Base-by-base conservation (phyloP, 2,888 invertebrate genomes). In the Ichneumon xanthorius region DNA sequence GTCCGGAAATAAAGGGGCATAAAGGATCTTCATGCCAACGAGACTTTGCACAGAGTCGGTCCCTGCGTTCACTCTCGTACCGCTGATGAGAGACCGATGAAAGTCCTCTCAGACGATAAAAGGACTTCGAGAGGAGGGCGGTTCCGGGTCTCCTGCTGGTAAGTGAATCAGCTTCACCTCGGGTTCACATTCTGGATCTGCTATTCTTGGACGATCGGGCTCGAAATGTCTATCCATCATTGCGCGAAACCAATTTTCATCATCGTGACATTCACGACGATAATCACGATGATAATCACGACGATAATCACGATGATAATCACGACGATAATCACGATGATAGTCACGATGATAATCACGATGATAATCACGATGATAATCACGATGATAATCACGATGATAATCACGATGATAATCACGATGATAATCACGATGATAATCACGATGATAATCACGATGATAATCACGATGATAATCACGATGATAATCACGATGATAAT, bases 1-100 rank as follows among this genome's bases (percentile, higher is more conserved):
- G 84, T 61, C 63, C 61, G 84, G 84, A 84, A 81, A 84, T 84
- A 53, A 81, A 84, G 78, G 73, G 78, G 68, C 61, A 48, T 53
- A 45, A 81, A 78, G 84, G 50, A 72, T 70, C 71, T 19, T 48
- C 16, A 14, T 63, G 30, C 48, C 26, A 30, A 73, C 26, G 53
- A 58, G n/a, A 80, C 37, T 80, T 45, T 77, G 26, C 45, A 77
- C 30, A 68, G 33, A 71, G 73, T 61, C 68, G 53, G 48, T 26
- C 22, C 26, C 37, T 33, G n/a, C 48, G 16, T 16, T 55, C 19
- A 65, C 37, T 58, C 48, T 78, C 68, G n/a, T 76, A 65, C 70
- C 61, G 11, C 67, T 37, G 19, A 14, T 55, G 63, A 11, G 19
- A 22, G 61, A 16, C 19, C 45, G 61, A 78, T 55, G 53, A 73